Percentiles rank a stretch among this genome's conserved stretches.
These are phyloP conservation scores for Mamestra configurata DNA, from an alignment of 1,140 invertebrate species.

Conservation along the genomic window DNA sequence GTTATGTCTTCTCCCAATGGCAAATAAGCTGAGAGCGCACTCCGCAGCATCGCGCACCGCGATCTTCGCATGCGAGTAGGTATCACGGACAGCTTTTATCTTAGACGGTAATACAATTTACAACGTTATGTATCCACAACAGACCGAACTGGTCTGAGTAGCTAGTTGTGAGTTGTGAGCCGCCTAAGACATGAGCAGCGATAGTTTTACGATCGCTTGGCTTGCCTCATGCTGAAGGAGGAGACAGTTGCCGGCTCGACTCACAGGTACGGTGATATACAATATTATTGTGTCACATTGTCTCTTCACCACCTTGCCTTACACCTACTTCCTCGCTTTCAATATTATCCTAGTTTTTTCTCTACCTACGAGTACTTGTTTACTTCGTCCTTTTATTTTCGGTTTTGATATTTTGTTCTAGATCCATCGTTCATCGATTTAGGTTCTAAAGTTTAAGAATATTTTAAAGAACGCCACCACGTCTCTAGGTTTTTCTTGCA, in stretches of 20 bases:
- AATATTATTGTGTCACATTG: constrained; percentile 58
- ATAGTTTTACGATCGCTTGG: constrained; percentile 73
- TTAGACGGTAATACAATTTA: constrained; percentile 23
- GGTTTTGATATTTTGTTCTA: constrained; percentile 16
- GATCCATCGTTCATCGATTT: constrained; percentile 3
- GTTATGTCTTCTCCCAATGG: constrained; percentile 75
- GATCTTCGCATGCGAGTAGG: constrained; percentile 85
- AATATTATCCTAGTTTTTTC: constrained; percentile 38
- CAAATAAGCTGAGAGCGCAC: constrained; percentile 76
- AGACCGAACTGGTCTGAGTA: background rate
- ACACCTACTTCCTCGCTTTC: constrained; percentile 53
- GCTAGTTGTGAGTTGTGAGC: constrained; percentile 35
- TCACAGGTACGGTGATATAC: constrained; percentile 65
- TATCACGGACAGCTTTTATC: constrained; percentile 55
- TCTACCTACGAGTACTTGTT: constrained; percentile 1
- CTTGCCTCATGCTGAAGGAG: constrained; percentile 76
- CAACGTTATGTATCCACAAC: background rate
- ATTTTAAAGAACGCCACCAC: background rate
- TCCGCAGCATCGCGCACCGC: constrained; percentile 79
- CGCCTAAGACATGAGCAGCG: constrained; percentile 62
- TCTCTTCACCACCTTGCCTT: constrained; percentile 65
- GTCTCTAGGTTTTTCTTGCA: constrained; percentile 17
- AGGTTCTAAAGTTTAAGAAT: background rate
- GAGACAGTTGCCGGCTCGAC: constrained; percentile 51
- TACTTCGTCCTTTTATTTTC: constrained; percentile 16